A percentile compares a stretch with the other conserved stretches of the same genome.
These are phyloP conservation scores for Brachypteracias leptosomus DNA, from an alignment of 2,113 vertebrate genomes.

Conservation along the genomic window DNA sequence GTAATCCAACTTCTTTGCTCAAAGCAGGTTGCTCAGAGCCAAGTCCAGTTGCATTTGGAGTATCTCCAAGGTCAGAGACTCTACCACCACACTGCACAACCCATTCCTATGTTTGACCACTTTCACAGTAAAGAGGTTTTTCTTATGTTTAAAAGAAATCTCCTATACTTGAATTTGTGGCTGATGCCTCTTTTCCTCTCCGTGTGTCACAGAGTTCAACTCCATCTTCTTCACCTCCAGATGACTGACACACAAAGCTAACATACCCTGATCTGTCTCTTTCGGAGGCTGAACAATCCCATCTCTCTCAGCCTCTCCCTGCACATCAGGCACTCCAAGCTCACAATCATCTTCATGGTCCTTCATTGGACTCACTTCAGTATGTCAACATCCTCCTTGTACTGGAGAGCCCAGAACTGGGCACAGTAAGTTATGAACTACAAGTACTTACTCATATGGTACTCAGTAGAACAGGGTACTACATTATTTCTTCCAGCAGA, in stretches of 20 bases:
- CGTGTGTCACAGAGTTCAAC: not conserved
- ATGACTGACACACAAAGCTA: not conserved
- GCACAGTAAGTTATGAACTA: not conserved
- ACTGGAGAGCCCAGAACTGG: not conserved
- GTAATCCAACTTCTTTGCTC: not conserved
- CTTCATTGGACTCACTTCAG: not conserved
- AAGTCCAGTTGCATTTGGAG: accelerated
- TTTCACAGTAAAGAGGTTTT: not conserved
- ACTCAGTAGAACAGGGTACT: not conserved
- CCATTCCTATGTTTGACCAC: not conserved
- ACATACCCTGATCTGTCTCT: not conserved
- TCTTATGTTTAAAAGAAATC: not conserved
- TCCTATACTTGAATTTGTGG: not conserved
- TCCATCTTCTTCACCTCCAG: not conserved
- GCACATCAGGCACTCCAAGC: not conserved
- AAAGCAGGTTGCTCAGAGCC: not conserved
- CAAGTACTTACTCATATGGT: not conserved
- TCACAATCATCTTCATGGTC: not conserved
- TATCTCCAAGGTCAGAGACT: not conserved
- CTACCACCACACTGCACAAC: not conserved
- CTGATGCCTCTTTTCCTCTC: not conserved
- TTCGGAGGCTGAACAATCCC: not conserved
- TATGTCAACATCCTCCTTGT: not conserved
- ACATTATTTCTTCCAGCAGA: not conserved
- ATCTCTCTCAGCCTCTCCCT: not conserved